Base-by-base conservation (phyloP, 1,140 invertebrate genomes). In the Neomicropteryx cornuta region DNA sequence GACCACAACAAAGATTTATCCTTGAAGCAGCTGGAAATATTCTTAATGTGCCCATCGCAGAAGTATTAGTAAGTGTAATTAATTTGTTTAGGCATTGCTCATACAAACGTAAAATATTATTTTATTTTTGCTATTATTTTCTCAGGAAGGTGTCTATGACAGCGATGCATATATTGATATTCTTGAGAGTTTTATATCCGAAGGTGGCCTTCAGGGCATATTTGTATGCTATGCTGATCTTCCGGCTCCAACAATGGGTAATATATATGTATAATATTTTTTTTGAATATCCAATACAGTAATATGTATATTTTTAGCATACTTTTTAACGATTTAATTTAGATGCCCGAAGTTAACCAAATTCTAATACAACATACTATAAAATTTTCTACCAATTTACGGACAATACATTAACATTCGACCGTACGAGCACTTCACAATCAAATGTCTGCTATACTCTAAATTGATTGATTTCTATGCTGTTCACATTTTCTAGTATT, bases 11-110 rank as follows among this genome's bases (percentile, higher is more conserved):
- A 45, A 66, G 69, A 39, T 76, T 76, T 50, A 52, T 83, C 8
- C 57, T 82, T 24, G 79, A 81, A 45, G 68, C 73, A 38, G 71
- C 68, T 21, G 73, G 75, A 11, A 58, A 65, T 14, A 66, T 73
- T 45, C 56, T 76, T 31, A 68, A 73, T 45, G 55, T 69, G 28
- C 61, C 74, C 3, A 44, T 58, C 14, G 69, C 72, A 21, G 66
- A 72, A 40, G 58, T 83, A 1, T 60, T 80, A 50, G 77, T 65
- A 55, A 58, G 49, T n/a, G n/a, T n/a, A n/a, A n/a, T n/a, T n/a
- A n/a, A n/a, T n/a, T n/a, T 8, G 23, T 8, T 13, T 27, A 13
- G 23, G 6, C 11, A 32, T n/a, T 32, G 30, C 6, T 32, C 16
- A 10, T 32, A 32, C n/a, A n/a, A n/a, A n/a, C n/a, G n/a, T n/a